Conservation (phyloP, 23 tunicate species). For the Halocynthia aurantium region DNA sequence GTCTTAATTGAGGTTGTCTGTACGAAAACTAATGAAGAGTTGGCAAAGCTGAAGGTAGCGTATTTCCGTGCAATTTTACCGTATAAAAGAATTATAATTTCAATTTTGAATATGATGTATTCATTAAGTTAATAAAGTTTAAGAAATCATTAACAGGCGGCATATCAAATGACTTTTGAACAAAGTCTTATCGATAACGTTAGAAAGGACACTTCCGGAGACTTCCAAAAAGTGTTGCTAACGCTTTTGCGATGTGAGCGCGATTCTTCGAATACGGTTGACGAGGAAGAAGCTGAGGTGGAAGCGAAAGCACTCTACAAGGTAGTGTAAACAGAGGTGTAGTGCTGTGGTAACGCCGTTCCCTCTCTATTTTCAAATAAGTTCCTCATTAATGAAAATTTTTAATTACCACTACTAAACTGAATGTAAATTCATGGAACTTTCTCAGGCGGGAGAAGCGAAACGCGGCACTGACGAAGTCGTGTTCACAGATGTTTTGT, state of each 20-base stretch:
- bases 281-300: constrained; percentile 17
- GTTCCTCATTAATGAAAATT: no score
- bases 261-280: constrained; percentile 11
- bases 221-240: constrained; percentile 14
- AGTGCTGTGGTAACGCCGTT: no score
- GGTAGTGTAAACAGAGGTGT: neutral
- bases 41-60: constrained; percentile 21
- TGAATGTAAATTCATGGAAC: no score
- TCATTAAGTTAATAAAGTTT: neutral
- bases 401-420: no score
- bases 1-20: constrained; percentile 15
- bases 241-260: constrained; percentile 19
- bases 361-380: no score
- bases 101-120: no score
- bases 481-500: constrained; percentile 18
- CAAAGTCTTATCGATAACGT: constrained; percentile 16
- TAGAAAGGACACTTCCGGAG: constrained; percentile 13
- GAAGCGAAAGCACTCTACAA: constrained; percentile 26
- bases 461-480: constrained; percentile 21
- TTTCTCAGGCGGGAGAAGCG: constrained; percentile 23
- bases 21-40: constrained; percentile 6
- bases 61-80: neutral
- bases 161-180: constrained; percentile 20
- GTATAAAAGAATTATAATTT: neutral
- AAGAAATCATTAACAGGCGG: neutral